Base-by-base conservation (phyloP, 2,797 vertebrate genomes). In the Eulemur coronatus region DNA sequence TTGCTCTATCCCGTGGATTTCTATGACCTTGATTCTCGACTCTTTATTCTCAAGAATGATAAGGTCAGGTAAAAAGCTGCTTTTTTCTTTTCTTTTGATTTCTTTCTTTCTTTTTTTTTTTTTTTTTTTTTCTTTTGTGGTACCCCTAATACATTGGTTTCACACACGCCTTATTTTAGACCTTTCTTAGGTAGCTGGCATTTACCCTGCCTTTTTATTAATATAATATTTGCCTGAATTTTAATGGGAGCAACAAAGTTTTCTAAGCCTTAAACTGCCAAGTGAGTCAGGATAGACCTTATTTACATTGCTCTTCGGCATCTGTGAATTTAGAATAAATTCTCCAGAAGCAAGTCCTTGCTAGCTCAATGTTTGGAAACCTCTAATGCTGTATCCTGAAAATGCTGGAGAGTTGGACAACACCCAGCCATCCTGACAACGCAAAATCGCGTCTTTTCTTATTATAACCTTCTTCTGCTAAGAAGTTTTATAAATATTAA, bases 401-500 rank as follows among this genome's bases (percentile, higher is more conserved):
- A 86, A 43, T 4, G 10, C 0, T 30, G 33, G 48, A 55, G 35
- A 46, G 15, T 4, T 89, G 80, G 87, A 69, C 43, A 35, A 28
- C 5, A 22, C n/a, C 89, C 52, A 22, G 12, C 28, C 20, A 9
- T 55, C 65, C 61, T 52, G 67, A 69, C 80, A 84, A 50, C 38
- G 57, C 95, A 82, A 4, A 94, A 30, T 88, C 91, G 52, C 14
- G 0, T 90, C 82, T 94, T 75, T 55, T 46, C 90, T 82, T 38
- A 6, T 38, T 43, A 65, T 63, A 55, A 65, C 87, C 43, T 85
- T 55, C n/a, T 72, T 89, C 92, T 93, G 61, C 84, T 95, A 91
- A 90, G 80, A 75, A 87, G 63, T 63, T 96, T 84, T 85, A 91
- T 57, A 97, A 85, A 94, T 85, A 95, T 82, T 92, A 96, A 92